Base-by-base conservation (phyloP, 2,113 vertebrate genomes). In the Gnathonemus longibarbis region DNA sequence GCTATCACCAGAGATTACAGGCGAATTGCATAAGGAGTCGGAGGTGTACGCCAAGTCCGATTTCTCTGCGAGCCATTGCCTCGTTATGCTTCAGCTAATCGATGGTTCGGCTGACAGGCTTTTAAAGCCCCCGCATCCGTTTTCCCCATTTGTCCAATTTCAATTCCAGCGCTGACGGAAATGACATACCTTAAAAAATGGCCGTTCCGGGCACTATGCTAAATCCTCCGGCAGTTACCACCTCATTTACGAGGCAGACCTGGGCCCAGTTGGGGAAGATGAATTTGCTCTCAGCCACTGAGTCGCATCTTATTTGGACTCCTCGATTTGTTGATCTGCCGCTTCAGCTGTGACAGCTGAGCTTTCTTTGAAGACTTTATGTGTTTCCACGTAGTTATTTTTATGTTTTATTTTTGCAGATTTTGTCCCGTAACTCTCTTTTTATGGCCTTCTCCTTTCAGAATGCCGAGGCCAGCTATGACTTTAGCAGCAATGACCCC, bases 401-500 rank as follows among this genome's bases (percentile, higher is more conserved):
- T 53, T 77, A 77, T 50, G 31, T 53, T 88, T 35, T 84, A 21
- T 87, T 52, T 62, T 11, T 62, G 21, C 8, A 27, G 13, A 27
- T 89, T 27, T 39, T 19, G 35, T 17, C n/a, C 35, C 70, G 2
- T 93, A 91, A 90, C 27, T 87, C 48, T 27, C 27, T 52, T 5
- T 39, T 21, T 86, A 35, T 70, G 90, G 86, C 80, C 93, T 93
- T 92, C 91, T 94, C 89, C 53, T 98, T 98, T 93, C 97, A 99
- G 98, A 99, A 99, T 42, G 97, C 98, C 6, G 97, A 99, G 91
- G 98, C 98, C 92, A 99, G 98, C 95, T 99, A 98, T 0, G 98
- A 99, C 95, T 99, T 99, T 95, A 99, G 98, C 95, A 99, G 98
- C 94, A 99, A 99, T 0, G 98, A 99, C 93, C 98, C 98, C 2